phyloP scores from a whole-genome alignment of 2,797 vertebrate species.

The Pangasius macronema region DNA sequence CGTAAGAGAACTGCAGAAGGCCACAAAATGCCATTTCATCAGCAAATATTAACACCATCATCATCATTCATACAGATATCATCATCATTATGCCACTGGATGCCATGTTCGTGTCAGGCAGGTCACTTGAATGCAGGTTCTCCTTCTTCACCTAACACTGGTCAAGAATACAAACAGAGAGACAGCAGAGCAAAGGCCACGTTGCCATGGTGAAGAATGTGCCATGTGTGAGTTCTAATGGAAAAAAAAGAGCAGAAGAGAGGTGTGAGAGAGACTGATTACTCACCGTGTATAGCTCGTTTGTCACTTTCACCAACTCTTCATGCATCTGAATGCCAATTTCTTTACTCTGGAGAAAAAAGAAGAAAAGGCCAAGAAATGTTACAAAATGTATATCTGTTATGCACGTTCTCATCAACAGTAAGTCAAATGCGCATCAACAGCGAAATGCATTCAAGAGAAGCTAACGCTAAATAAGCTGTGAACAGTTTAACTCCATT shows the following conservation, averaged over 20 bases:
- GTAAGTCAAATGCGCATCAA: background rate
- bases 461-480: background rate
- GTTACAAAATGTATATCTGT: background rate
- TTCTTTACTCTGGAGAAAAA: constrained; percentile 91
- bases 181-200: constrained; percentile 33
- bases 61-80: background rate
- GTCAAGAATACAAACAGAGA: constrained; percentile 16
- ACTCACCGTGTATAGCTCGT: constrained; percentile 98
- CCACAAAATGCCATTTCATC: constrained; percentile 12
- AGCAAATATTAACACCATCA: background rate
- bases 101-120: constrained; percentile 24
- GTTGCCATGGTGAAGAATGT: constrained; percentile 54
- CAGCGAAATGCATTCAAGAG: background rate
- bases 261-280: constrained; percentile 34
- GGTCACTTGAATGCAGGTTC: constrained; percentile 29
- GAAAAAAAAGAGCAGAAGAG: constrained; percentile 24
- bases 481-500: background rate
- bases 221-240: constrained; percentile 33
- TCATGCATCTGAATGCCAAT: constrained; percentile 99
- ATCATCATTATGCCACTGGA: background rate
- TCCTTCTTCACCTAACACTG: constrained; percentile 26
- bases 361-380: background rate
- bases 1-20: too few relatives aligned
- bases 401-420: background rate
- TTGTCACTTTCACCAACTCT: constrained; percentile 96